Percentiles rank a stretch among this genome's conserved stretches.
These are phyloP conservation scores for Neocrepidodera transversa DNA, from an alignment of 2,888 invertebrate genomes.

Conservation along the genomic window DNA sequence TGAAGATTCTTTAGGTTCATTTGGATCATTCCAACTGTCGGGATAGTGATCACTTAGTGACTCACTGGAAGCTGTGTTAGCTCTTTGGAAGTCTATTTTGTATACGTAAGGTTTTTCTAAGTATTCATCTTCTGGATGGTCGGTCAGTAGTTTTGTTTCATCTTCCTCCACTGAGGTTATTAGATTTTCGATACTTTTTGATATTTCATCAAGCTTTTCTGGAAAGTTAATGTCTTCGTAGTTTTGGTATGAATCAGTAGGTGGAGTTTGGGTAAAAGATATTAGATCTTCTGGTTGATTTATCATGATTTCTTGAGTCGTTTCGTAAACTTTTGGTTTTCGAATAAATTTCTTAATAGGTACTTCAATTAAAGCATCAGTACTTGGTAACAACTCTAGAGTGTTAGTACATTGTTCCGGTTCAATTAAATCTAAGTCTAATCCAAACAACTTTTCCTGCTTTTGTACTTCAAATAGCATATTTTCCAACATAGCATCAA, in stretches of 20 bases:
- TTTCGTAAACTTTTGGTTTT: conserved; percentile 53
- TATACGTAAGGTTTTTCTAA: conserved; percentile 43
- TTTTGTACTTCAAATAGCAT: conserved; percentile 59
- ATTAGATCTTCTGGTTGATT: conserved; percentile 23
- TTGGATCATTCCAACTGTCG: conserved; percentile 39
- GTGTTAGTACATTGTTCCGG: conserved; percentile 53
- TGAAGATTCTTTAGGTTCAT: conserved; percentile 38
- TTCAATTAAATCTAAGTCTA: conserved; percentile 53
- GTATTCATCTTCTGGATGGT: conserved; percentile 40
- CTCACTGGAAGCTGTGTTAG: conserved; percentile 51
- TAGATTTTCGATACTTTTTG: conserved; percentile 42
- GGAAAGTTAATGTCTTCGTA: conserved; percentile 49
- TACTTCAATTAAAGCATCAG: conserved; percentile 58
- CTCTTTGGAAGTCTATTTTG: conserved; percentile 42
- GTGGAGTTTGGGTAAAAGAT: conserved; percentile 35
- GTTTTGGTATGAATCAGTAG: conserved; percentile 36
- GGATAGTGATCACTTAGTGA: conserved; percentile 47
- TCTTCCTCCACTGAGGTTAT: conserved; percentile 47
- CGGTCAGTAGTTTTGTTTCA: conserved; percentile 42
- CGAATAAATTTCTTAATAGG: conserved; percentile 55
- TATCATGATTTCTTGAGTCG: conserved; percentile 52
- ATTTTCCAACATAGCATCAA: conserved; percentile 58
- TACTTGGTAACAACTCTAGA: conserved; percentile 55
- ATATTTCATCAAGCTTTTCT: conserved; percentile 37
- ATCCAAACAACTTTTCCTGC: conserved; percentile 54